Base-by-base conservation (phyloP, 2,113 vertebrate genomes). In the Carassius auratus region DNA sequence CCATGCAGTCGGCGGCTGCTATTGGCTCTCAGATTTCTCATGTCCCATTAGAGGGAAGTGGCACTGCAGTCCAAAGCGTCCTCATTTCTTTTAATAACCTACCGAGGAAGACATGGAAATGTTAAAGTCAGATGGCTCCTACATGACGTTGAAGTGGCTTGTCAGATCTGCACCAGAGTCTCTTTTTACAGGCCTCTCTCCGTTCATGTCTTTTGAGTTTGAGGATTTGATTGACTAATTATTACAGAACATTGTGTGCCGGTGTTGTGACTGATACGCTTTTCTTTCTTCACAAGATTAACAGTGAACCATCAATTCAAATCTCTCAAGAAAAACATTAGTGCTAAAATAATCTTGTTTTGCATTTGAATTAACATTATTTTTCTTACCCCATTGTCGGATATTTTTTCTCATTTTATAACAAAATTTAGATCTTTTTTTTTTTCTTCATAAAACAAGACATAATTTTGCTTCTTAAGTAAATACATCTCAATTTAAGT, bases 11-110 rank as follows among this genome's bases (percentile, higher is more conserved):
- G 96, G 93, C 96, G 96, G 96, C 95, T 93, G 88, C 94, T 66
- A 94, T 92, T 83, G 91, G 92, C 94, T 96, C 96, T 95, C 94
- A 96, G 94, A 96, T 96, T 96, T 95, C 93, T 94, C 93, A 90
- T 91, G 93, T 96, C 96, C 97, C 95, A 96, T 97, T 97, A 98
- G 95, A 93, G 93, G 92, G 87, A 93, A 94, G 93, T 93, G 90
- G 89, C 93, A 94, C 92, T 88, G 93, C 93, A 94, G 95, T 93
- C 95, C 95, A 93, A 92, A 93, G 94, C 92, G 92, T 94, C 92
- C 96, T 99, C 97, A 98, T 99, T 99, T 98, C 98, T 98, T 99
- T 98, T 98, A 99, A 99, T 98, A 96, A 97, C 95, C 98, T 99
- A 97, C 96, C 97, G 98, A 92, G 92, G 88, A 91, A 96, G 96